phyloP scores from a whole-genome alignment of 2,888 invertebrate species.

The Margaritifera margaritifera region DNA sequence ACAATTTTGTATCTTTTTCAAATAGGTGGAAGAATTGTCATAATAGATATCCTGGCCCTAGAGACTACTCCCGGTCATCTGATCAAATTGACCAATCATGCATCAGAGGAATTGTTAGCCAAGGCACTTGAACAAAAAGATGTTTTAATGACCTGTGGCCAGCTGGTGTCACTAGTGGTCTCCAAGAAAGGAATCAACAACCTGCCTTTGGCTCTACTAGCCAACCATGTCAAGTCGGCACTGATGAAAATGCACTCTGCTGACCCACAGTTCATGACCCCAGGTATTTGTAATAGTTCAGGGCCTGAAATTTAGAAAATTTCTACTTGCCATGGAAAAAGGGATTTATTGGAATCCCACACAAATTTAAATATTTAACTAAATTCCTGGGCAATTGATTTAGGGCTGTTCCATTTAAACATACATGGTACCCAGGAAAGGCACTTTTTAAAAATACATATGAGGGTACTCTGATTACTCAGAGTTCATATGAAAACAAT shows the following conservation, averaged over 20 bases:
- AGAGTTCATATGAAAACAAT: no score
- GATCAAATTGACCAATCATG: conserved; percentile 58
- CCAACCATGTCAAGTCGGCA: conserved; percentile 63
- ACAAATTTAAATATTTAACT: no score
- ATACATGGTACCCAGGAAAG: no score
- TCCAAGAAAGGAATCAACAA: conserved; percentile 61
- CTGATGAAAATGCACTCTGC: conserved; percentile 56
- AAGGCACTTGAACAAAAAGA: conserved; percentile 46
- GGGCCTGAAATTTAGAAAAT: no score
- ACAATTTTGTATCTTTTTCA: background rate
- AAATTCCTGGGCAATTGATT: no score
- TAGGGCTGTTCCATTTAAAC: no score
- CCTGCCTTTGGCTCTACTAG: conserved; percentile 63
- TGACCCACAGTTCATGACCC: conserved; percentile 11
- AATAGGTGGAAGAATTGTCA: conserved; percentile 58
- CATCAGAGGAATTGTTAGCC: conserved; percentile 56
- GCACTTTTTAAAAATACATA: no score
- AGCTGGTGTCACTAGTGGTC: conserved; percentile 65
- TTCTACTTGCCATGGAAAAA: no score
- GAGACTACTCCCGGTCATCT: conserved; percentile 62
- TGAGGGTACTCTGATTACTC: no score
- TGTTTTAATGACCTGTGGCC: conserved; percentile 54
- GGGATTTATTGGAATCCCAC: no score
- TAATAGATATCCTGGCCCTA: conserved; percentile 61
- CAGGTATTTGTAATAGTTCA: no score